Conservation (phyloP, 2,113 vertebrate genomes). For the Megatriorchis doriae region DNA sequence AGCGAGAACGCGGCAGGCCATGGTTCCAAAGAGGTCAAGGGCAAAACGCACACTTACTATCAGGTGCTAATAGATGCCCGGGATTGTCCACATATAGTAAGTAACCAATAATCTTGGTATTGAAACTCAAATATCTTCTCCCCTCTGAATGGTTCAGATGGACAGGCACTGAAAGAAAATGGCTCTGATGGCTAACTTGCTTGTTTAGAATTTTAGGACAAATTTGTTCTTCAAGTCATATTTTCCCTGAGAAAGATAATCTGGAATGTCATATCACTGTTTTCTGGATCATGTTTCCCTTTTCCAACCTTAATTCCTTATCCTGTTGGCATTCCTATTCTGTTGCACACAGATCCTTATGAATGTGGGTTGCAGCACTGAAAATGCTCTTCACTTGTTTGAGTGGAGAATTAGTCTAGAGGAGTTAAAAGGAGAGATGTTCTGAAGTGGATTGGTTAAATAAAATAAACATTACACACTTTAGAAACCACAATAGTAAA, state of each 20-base stretch:
- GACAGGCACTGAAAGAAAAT: neutral
- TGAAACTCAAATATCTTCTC: neutral
- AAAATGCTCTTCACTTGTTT: neutral
- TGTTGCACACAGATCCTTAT: neutral
- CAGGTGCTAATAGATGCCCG: conserved; percentile 94
- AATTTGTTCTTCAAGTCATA: neutral
- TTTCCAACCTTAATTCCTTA: neutral
- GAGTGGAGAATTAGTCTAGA: neutral
- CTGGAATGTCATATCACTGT: neutral
- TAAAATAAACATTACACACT: rapidly evolving
- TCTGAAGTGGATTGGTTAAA: neutral
- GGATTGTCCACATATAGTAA: conserved; percentile 96
- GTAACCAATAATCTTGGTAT: conserved; percentile 20
- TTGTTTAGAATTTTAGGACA: neutral
- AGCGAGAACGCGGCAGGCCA: conserved; percentile 80
- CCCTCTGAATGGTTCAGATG: neutral
- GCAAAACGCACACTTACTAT: conserved; percentile 97
- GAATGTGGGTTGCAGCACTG: neutral
- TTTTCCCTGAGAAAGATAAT: neutral
- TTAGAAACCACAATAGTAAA: neutral
- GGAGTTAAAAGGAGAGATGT: neutral
- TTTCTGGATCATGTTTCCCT: neutral
- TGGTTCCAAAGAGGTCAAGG: conserved; percentile 94
- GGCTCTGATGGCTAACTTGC: neutral
- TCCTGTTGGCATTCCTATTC: neutral